phyloP scores from a whole-genome alignment of 2,797 vertebrate genomes.

The Bryconaethiops microstoma region DNA sequence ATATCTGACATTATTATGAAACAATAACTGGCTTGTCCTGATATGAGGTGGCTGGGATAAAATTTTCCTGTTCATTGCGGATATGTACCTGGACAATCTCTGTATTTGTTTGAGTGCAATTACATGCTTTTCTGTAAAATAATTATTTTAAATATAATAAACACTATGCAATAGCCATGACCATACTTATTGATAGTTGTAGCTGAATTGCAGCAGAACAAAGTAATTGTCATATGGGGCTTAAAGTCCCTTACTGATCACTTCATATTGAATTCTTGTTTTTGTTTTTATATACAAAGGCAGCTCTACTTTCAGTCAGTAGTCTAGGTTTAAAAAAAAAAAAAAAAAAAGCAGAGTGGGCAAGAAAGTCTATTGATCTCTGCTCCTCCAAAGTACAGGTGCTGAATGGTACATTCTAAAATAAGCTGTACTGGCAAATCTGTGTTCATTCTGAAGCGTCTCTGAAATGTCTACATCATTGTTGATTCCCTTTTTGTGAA shows the following conservation, averaged over 20 bases:
- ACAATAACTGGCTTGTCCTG: constrained; percentile 9
- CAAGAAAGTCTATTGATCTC: constrained; percentile 42
- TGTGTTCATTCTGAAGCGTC: constrained; percentile 56
- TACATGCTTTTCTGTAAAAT: constrained; percentile 56
- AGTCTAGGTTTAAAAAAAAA: constrained; percentile 37
- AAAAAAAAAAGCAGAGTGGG: constrained; percentile 25
- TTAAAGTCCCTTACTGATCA: constrained; percentile 34
- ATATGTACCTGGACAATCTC: constrained; percentile 18
- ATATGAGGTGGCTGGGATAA: constrained; percentile 28
- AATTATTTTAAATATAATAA: constrained; percentile 63
- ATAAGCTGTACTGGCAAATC: constrained; percentile 37
- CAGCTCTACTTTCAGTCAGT: constrained; percentile 53
- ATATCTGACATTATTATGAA: constrained; percentile 1
- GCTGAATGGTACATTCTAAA: constrained; percentile 35
- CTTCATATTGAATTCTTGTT: constrained; percentile 49
- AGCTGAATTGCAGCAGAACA: constrained; percentile 38
- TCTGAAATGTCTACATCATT: constrained; percentile 70
- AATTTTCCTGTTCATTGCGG: constrained; percentile 9
- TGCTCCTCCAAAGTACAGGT: constrained; percentile 37
- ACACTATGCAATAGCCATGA: constrained; percentile 50
- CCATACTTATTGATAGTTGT: constrained; percentile 53
- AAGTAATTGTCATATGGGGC: background rate
- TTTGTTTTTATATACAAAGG: constrained; percentile 58
- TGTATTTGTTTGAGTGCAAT: background rate
- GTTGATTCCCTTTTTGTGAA: constrained; percentile 69